Evolutionary conservation across 2,797 vertebrate genomes (phyloP).

Genomic region (Smutsia gigantea): DNA sequence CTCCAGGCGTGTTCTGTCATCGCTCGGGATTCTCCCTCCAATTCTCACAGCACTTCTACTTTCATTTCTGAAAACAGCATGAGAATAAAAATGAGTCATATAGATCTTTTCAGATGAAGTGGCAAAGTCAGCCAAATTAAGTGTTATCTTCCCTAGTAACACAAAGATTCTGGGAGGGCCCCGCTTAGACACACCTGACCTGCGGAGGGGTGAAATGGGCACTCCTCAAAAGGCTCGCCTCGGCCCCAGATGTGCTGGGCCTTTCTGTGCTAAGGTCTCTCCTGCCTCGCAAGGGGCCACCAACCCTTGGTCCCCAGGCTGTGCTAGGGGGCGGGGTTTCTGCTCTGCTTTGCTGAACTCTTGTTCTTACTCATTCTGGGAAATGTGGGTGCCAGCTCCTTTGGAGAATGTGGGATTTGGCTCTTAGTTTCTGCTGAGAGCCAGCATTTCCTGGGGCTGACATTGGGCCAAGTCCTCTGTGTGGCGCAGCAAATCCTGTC

Average conservation of each 20-base stretch:
- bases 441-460: constrained; percentile 38
- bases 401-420: constrained; percentile 44
- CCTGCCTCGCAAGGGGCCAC: neutral
- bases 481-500: neutral
- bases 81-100: neutral
- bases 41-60: neutral
- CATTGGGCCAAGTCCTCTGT: neutral
- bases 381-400: neutral
- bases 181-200: neutral
- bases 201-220: accelerated
- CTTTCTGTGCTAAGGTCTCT: neutral
- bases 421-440: constrained; percentile 48
- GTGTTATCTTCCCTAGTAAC: neutral
- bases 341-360: neutral
- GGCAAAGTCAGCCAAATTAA: neutral
- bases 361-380: constrained; percentile 1
- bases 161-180: neutral
- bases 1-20: neutral
- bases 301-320: accelerated
- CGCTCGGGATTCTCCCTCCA: neutral
- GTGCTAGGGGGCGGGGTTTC: neutral
- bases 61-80: neutral
- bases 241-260: neutral
- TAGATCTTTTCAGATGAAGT: neutral
- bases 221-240: neutral